Base-by-base conservation (phyloP, 1,140 invertebrate species). In the Pogonognathellus flavescens region DNA sequence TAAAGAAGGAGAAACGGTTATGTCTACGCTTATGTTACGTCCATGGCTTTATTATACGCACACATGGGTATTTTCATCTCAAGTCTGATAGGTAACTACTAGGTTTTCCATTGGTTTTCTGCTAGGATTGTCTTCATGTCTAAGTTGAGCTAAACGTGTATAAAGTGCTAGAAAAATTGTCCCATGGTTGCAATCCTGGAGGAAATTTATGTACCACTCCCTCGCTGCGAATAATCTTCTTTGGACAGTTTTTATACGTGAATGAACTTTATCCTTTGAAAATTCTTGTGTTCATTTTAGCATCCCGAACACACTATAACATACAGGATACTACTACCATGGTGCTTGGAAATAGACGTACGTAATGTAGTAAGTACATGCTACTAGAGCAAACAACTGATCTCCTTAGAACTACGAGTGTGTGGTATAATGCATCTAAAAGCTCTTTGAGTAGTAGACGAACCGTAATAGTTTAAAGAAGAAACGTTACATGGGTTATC, bases 141-240 rank as follows among this genome's bases (percentile, higher is more conserved):
- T 76, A 31, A 76, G 25, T 76, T 49, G n/a, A 50, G 70, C 70
- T 76, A 76, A 76, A 76, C 31, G 70, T 76, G 25, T 76, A 76
- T 76, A 76, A 76, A 76, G 70, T 76, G 70, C 41, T 76, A 76
- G 70, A 76, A 76, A 76, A 76, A 76, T 76, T 76, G 70, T 76
- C 70, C 70, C 70, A 76, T 76, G 70, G 70, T 76, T 66, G 18
- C 62, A 66, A 66, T 66, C 62, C 62, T 18, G 62, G 22, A 50
- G 70, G 49, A 76, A 76, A 76, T 76, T 76, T 76, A 76, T 76
- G 70, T 76, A 25, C n/a, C 70, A 76, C 70, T 76, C 70, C 70
- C 70, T 76, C 70, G 70, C 70, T 76, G 70, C 70, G 41, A 76
- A 76, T 76, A 76, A 76, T 76, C 70, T 76, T 50, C 70, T 76